Percentiles rank a stretch among this genome's conserved stretches.
Evolutionary conservation across 2,797 vertebrate species (phyloP).

Genomic region (Pipistrellus pygmaeus): DNA sequence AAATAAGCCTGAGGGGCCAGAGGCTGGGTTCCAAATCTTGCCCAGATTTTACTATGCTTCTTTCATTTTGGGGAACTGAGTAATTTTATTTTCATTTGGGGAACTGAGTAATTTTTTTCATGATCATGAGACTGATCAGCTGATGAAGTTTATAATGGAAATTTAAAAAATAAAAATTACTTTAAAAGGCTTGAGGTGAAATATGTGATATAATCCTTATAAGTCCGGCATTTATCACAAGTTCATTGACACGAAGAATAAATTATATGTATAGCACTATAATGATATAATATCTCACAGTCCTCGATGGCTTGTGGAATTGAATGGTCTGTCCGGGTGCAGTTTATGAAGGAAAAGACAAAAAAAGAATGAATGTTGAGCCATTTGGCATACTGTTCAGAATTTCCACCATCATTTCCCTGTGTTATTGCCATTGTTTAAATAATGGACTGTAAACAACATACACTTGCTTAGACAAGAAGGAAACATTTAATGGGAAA

Average conservation of each 20-base stretch:
- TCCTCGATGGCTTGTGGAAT: slow-evolving; percentile 52
- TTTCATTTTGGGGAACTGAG: neutral
- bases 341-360: slow-evolving; percentile 36
- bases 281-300: slow-evolving; percentile 86
- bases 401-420: neutral
- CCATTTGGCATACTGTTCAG: slow-evolving; percentile 27
- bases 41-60: neutral
- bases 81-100: neutral
- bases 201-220: slow-evolving; percentile 81
- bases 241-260: slow-evolving; percentile 83
- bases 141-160: slow-evolving; percentile 61
- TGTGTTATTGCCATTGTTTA: slow-evolving; percentile 25
- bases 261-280: slow-evolving; percentile 84
- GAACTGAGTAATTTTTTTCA: slow-evolving; percentile 7
- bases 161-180: slow-evolving; percentile 67
- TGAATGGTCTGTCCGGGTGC: slow-evolving; percentile 53
- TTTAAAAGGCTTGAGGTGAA: slow-evolving; percentile 65
- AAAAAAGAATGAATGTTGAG: slow-evolving; percentile 10
- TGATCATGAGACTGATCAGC: neutral
- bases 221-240: slow-evolving; percentile 83
- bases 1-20: neutral
- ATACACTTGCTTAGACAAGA: neutral
- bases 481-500: slow-evolving; percentile 2
- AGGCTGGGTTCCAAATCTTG: neutral
- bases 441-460: neutral